These are phyloP conservation scores for Cepaea hortensis DNA, from an alignment of 2,888 invertebrate species.

Conservation along the genomic window DNA sequence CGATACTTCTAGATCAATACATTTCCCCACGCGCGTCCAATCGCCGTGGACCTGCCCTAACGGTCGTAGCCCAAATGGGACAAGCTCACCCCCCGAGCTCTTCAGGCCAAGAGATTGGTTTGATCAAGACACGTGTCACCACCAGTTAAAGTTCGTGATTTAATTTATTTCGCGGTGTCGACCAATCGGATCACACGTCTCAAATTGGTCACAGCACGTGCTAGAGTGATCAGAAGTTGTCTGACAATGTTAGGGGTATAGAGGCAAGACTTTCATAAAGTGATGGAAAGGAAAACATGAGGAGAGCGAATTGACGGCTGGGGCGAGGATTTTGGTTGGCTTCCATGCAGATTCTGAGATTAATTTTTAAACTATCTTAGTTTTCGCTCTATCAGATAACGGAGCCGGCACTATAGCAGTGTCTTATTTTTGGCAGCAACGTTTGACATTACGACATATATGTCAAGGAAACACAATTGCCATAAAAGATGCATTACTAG, in stretches of 20 bases:
- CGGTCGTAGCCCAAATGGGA: slow-evolving; percentile 7
- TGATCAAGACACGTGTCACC: slow-evolving; percentile 32
- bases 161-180: slow-evolving; percentile 17
- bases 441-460: no score
- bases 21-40: slow-evolving; percentile 20
- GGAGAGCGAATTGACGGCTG: background rate
- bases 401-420: background rate
- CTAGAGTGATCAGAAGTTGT: slow-evolving; percentile 29
- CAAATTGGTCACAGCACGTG: slow-evolving; percentile 31
- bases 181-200: slow-evolving; percentile 30
- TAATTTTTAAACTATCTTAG: slow-evolving; percentile 18
- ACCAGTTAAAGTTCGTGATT: slow-evolving; percentile 40
- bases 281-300: background rate
- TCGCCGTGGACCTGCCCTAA: background rate
- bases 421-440: no score
- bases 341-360: background rate
- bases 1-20: slow-evolving; percentile 29
- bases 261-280: background rate
- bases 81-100: slow-evolving; percentile 9
- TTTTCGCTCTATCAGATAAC: slow-evolving; percentile 2
- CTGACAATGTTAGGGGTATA: slow-evolving; percentile 8
- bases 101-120: slow-evolving; percentile 38
- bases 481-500: no score
- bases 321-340: background rate
- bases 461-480: no score